Evolutionary conservation across 2,888 invertebrate genomes (phyloP), one percentile per base, ranked within the genome.

Genomic region (Perdita meconis): DNA sequence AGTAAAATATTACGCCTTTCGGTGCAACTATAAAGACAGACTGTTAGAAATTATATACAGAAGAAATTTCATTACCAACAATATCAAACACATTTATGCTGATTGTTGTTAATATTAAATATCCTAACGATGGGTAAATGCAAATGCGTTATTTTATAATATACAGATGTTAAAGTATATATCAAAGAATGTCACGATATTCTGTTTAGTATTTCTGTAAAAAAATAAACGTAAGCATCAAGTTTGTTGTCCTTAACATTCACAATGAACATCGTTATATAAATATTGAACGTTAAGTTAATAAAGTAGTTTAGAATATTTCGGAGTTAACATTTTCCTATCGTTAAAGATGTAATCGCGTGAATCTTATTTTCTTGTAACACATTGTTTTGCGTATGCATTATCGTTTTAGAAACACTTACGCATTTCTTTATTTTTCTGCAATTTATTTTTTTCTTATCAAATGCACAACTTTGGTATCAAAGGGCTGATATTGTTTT

Each of bases 401-500:
- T 81, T 79, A 60, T 85, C 82, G 84, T 84, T 74, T 71, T 77
- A 85, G 82, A 82, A 86, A 86, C 74, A 86, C 66, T 60, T 64
- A 64, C 61, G 67, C 67, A 69, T 80, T 76, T 79, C 72, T 79
- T 80, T 70, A 74, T 74, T 82, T 80, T 81, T 83, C 69, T 83
- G 80, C 76, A 64, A 44, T 63, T 82, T 80, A 80, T 84, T 83
- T 88, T 89, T 80, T 83, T 85, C 82, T 88, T 90, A 91, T 90
- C 88, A 91, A 90, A 89, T 86, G 87, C 87, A 85, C 81, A 88
- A 88, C 84, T 86, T 86, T 87, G 89, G 91, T 91, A 91, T 91
- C 91, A 91, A 91, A 91, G 90, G 89, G 86, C 80, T 88, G 89
- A 90, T 89, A 90, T 89, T 85, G 77, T 82, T 80, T 77, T 69